Evolutionary conservation across 2,113 vertebrate species (phyloP), one percentile per base, ranked within the genome.

Genomic region (Saiga tatarica): DNA sequence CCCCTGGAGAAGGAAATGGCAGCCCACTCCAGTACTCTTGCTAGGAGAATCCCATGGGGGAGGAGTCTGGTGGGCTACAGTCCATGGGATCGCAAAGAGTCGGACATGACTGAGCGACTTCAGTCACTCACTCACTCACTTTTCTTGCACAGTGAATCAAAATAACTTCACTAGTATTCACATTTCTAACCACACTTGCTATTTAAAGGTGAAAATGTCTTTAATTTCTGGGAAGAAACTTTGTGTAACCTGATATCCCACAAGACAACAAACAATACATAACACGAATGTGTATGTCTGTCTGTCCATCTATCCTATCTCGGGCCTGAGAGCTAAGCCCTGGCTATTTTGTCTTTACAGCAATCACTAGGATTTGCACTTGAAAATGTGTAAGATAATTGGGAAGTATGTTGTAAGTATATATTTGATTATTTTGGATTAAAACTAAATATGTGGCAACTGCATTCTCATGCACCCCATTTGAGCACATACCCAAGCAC

Each of bases 211-310:
- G 36, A 84, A 47, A 42, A 91, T 50, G 25, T 17, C 55, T 83
- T 76, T 59, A n/a, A 19, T 62, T 87, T 94, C 60, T 94, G 15
- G 25, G 14, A 82, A 59, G 4, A 19, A 19, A 26, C 39, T 89
- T 79, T 28, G 33, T 50, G 55, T 71, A 85, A 86, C 13, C 21
- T 36, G 15, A 92, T 11, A 76, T 17, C 4, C 26, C 26, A 79
- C 7, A 15, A 91, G 23, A 59, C 30, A 74, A 30, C 26, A 81
- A 23, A 21, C 21, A 85, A 17, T 21, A 11, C 7, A 10, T 45
- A 7, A 42, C 23, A 3, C 2, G 5, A 42, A 14, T 45, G 1
- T 19, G 6, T 14, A 1, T 64, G 21, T 30, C 3, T 19, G 21
- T 57, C 16, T 5, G 0, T 71, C 10, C 19, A 39, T 36, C 7